Evolutionary conservation across 2,797 vertebrate genomes (phyloP).

Genomic region (Enoplosus armatus): DNA sequence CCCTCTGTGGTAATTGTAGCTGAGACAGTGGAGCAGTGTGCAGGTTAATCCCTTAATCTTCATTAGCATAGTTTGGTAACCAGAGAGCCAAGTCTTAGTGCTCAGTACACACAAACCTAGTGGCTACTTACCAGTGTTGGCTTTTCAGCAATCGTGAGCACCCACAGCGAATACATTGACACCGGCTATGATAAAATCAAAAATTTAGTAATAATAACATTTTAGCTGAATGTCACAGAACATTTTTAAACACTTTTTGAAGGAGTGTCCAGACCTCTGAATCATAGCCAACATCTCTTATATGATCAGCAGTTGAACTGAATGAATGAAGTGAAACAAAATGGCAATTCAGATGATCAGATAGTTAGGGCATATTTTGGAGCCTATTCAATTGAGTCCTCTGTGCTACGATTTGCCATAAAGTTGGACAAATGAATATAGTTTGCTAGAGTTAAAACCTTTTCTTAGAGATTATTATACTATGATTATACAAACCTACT

Average conservation of each 20-base stretch:
- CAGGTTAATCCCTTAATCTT: slow-evolving; percentile 71
- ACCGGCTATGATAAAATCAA: neutral
- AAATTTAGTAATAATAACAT: neutral
- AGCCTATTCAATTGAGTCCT: neutral
- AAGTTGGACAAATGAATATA: neutral
- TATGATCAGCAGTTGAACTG: neutral
- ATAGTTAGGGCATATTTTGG: neutral
- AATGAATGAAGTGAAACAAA: neutral
- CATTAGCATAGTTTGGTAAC: slow-evolving; percentile 63
- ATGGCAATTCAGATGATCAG: neutral
- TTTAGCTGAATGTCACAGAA: neutral
- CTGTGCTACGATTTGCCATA: neutral
- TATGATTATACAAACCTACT: neutral
- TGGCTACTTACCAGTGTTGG: slow-evolving; percentile 18
- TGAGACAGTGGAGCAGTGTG: slow-evolving; percentile 57
- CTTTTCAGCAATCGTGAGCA: slow-evolving; percentile 12
- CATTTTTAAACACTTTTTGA: neutral
- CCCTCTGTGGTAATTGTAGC: slow-evolving; percentile 44
- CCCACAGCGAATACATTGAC: neutral
- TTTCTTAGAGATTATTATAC: neutral
- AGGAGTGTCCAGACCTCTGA: neutral
- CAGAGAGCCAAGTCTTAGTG: slow-evolving; percentile 32
- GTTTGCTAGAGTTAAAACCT: neutral
- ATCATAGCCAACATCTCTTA: neutral
- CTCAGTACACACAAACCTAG: slow-evolving; percentile 16